A percentile compares a stretch with the other conserved stretches of the same genome.
phyloP scores from a whole-genome alignment of 1,140 invertebrate species.

The Drosophila sulfurigaster region DNA sequence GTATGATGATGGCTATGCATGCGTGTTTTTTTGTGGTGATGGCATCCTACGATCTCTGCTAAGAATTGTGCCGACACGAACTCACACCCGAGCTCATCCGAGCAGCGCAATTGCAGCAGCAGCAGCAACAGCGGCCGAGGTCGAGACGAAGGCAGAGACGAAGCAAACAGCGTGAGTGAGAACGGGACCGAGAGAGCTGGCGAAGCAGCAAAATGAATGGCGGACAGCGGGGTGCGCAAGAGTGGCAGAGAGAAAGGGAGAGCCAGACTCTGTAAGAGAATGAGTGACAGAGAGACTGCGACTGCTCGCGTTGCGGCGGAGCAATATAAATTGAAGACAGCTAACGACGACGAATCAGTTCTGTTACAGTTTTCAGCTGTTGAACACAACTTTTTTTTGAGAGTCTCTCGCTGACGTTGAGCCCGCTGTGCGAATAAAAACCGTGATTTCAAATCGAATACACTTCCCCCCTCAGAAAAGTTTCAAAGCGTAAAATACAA shows the following conservation, averaged over 20 bases:
- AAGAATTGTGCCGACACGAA: constrained; percentile 7
- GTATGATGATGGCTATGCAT: too few species aligned
- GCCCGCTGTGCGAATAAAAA: constrained; percentile 2
- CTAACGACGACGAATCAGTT: constrained; percentile 57
- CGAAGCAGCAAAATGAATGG: constrained; percentile 17
- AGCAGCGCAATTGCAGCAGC: not conserved
- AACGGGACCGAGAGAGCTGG: constrained; percentile 16
- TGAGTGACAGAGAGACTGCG: not conserved
- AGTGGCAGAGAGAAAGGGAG: too few species aligned
- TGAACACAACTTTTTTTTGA: constrained; percentile 62
- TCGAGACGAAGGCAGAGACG: not conserved
- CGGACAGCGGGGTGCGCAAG: too few species aligned
- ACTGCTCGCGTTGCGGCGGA: constrained; percentile 6
- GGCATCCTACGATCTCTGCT: not conserved
- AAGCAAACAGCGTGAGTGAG: not conserved
- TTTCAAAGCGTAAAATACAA: not conserved
- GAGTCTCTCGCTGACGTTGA: constrained; percentile 38
- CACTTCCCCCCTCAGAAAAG: not conserved
- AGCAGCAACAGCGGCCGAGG: not conserved
- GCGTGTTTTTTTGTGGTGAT: not conserved
- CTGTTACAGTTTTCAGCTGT: constrained; percentile 80
- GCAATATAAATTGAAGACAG: constrained; percentile 73
- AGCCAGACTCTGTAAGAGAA: too few species aligned
- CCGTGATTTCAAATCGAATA: constrained; percentile 11
- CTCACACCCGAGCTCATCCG: constrained; percentile 7